Evolutionary conservation across 2,888 invertebrate genomes (phyloP), one percentile per base, ranked within the genome.

Genomic region (Athalia rosae): DNA sequence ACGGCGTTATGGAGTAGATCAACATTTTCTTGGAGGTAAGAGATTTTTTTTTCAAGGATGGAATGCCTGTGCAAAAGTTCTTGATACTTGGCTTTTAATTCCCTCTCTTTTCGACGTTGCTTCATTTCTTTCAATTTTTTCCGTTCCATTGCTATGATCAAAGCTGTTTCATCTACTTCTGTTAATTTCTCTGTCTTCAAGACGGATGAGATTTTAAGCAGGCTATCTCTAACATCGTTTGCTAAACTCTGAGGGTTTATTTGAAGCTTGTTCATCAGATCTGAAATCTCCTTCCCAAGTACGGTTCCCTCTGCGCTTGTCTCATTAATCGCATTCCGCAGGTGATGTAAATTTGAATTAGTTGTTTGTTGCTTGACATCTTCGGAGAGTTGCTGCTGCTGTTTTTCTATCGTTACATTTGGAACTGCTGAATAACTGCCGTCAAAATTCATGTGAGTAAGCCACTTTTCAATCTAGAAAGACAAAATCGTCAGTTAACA

Each of bases 281-380:
- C 78, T 2, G 66, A 28, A 4, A 85, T 83, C 74, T 89, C 86
- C 76, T 82, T 84, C 6, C 79, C 80, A 15, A 83, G 82, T 9
- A 81, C 80, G 13, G 78, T 67, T 77, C 85, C 85, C 78, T 89
- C 88, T 5, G 88, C 84, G 6, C 78, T 83, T 4, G 85, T 85
- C 76, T 87, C 87, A 50, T 82, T 79, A 7, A 86, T 82, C 61
- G 83, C 87, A 74, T 83, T 82, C 7, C 80, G 71, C 3, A 89
- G 76, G 7, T 79, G 28, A 48, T 83, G 80, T 4, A 86, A 73
- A 67, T 83, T 82, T 4, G 13, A 63, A 1, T 77, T 64, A 15
- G 81, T 79, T 4, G 7, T n/a, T 11, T 11, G 9, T 53, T 28
- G 9, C 28, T 50, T 48, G 48, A 67, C 28, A 15, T 6, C 7